A percentile compares a stretch with the other conserved stretches of the same genome.
These are phyloP conservation scores for Neotragus moschatus DNA, from an alignment of 2,113 vertebrate genomes.

Conservation along the genomic window DNA sequence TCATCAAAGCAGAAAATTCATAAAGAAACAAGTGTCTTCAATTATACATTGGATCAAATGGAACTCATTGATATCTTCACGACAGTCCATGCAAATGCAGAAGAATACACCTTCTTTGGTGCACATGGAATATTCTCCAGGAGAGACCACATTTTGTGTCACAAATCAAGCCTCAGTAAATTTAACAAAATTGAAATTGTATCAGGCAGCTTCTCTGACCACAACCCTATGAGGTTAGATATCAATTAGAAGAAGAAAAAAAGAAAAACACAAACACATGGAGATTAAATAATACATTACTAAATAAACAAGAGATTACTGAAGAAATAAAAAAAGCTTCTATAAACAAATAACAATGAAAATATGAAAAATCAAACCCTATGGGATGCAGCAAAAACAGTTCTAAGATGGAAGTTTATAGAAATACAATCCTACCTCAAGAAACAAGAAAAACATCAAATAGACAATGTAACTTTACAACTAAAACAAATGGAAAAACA, in stretches of 20 bases:
- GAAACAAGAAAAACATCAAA: rapidly evolving
- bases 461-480: neutral
- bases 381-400: neutral
- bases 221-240: neutral
- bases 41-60: neutral
- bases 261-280: too few species aligned
- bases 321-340: neutral
- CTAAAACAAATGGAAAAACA: neutral
- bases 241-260: neutral
- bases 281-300: neutral
- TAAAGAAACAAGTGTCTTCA: neutral
- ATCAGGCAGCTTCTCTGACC: neutral
- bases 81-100: neutral
- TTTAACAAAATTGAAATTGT: neutral
- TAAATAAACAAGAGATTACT: neutral
- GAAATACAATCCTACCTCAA: neutral
- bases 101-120: neutral
- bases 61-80: neutral
- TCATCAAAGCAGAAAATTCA: neutral
- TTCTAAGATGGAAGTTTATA: neutral
- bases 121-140: neutral
- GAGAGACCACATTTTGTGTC: neutral
- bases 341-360: neutral
- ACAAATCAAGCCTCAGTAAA: neutral
- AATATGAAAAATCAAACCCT: neutral